These are phyloP conservation scores for Heliconius sara DNA, from an alignment of 2,888 invertebrate genomes.

Conservation along the genomic window DNA sequence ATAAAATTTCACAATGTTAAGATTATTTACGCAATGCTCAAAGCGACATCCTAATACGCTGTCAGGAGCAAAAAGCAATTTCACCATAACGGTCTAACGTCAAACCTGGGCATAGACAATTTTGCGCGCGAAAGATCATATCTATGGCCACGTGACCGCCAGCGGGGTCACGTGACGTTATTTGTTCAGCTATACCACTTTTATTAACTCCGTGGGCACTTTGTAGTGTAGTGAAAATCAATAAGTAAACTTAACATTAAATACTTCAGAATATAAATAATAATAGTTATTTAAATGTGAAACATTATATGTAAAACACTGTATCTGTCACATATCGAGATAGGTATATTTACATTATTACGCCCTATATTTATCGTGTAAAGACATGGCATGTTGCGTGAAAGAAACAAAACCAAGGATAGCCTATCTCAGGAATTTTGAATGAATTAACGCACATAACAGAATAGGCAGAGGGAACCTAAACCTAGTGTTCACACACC, in stretches of 20 bases:
- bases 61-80: constrained; percentile 41
- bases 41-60: constrained; percentile 37
- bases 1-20: constrained; percentile 1
- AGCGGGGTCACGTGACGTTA: constrained; percentile 70
- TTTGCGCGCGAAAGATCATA: constrained; percentile 74
- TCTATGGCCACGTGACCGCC: constrained; percentile 72
- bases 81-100: constrained; percentile 37
- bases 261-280: constrained; percentile 6
- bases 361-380: not conserved
- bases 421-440: not conserved
- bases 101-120: constrained; percentile 65
- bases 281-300: not conserved
- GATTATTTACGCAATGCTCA: constrained; percentile 32
- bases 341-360: not conserved
- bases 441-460: not conserved
- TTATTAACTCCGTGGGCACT: constrained; percentile 64
- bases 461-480: too few relatives aligned
- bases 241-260: constrained; percentile 30
- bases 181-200: constrained; percentile 70
- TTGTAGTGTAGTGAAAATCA: constrained; percentile 45
- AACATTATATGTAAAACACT: not conserved
- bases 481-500: too few relatives aligned
- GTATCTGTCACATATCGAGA: not conserved
- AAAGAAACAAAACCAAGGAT: too few relatives aligned
- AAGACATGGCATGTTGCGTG: not conserved